Evolutionary conservation across 2,113 vertebrate genomes (phyloP).

Genomic region (Sterrhoptilus dennistouni): DNA sequence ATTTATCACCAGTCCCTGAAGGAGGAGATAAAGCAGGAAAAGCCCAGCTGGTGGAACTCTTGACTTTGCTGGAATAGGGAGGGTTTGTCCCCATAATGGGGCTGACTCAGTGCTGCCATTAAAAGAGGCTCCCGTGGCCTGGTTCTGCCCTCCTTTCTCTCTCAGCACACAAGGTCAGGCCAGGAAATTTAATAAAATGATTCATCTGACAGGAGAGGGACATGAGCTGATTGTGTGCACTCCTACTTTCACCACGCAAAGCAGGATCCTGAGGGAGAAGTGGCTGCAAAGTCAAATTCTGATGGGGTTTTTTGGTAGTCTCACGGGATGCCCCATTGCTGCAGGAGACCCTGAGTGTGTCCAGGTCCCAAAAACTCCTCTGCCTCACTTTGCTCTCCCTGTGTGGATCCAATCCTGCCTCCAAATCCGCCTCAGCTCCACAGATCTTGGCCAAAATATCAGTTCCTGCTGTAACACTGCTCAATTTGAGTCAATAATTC

Average conservation of each 20-base stretch:
- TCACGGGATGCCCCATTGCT: background rate
- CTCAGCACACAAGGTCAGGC: background rate
- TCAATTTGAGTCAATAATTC: background rate
- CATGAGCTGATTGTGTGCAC: background rate
- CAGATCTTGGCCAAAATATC: background rate
- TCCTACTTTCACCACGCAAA: background rate
- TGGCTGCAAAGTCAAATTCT: background rate
- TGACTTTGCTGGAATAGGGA: background rate
- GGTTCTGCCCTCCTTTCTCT: background rate
- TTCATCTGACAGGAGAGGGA: background rate
- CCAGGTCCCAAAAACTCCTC: background rate
- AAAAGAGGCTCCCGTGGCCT: background rate
- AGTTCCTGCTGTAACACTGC: background rate
- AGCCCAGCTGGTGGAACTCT: background rate
- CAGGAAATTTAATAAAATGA: background rate
- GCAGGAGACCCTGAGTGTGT: rapidly evolving
- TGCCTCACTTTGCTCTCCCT: background rate
- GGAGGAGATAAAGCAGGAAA: background rate
- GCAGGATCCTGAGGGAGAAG: background rate
- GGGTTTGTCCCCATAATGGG: background rate
- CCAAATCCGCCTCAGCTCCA: background rate
- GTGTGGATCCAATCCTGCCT: background rate
- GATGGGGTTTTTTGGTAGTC: background rate
- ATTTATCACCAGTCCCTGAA: background rate
- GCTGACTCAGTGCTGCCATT: background rate